These are phyloP conservation scores for Paralichthys olivaceus DNA, from an alignment of 2,113 vertebrate species.

Conservation along the genomic window DNA sequence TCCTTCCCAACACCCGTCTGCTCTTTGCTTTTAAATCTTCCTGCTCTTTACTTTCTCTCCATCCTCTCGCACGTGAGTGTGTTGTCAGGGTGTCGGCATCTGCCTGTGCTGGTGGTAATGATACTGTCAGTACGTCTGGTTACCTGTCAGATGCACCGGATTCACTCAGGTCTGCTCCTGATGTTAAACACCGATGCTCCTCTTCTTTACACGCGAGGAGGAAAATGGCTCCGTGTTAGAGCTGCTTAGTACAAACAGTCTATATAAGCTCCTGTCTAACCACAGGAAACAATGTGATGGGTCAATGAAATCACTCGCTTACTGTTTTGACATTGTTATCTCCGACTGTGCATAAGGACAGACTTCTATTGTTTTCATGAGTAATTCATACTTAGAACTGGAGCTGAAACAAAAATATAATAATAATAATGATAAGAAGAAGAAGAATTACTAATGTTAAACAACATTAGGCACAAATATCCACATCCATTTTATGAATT, in stretches of 20 bases:
- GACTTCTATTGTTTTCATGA: neutral
- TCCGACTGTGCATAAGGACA: neutral
- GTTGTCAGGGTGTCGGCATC: conserved; percentile 72
- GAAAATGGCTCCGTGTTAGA: conserved; percentile 61
- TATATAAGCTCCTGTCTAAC: conserved; percentile 44
- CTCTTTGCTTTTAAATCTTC: conserved; percentile 43
- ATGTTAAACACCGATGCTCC: conserved; percentile 76
- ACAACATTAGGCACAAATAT: no score
- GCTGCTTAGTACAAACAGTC: conserved; percentile 65
- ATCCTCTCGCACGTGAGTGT: conserved; percentile 67
- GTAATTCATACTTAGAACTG: neutral
- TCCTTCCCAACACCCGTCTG: conserved; percentile 7
- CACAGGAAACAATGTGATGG: conserved; percentile 39
- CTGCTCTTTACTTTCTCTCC: conserved; percentile 31
- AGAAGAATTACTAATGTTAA: no score
- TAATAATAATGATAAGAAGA: no score
- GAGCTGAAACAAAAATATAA: no score
- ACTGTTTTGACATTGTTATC: neutral
- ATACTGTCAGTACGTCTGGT: conserved; percentile 76
- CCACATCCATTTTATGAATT: no score
- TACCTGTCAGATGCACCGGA: conserved; percentile 72
- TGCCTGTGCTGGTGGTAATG: conserved; percentile 69
- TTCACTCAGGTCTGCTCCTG: conserved; percentile 63
- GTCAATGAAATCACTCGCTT: conserved; percentile 17
- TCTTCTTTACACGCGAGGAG: conserved; percentile 68